Base-by-base conservation (phyloP, 2,797 vertebrate genomes). In the Dallia pectoralis region DNA sequence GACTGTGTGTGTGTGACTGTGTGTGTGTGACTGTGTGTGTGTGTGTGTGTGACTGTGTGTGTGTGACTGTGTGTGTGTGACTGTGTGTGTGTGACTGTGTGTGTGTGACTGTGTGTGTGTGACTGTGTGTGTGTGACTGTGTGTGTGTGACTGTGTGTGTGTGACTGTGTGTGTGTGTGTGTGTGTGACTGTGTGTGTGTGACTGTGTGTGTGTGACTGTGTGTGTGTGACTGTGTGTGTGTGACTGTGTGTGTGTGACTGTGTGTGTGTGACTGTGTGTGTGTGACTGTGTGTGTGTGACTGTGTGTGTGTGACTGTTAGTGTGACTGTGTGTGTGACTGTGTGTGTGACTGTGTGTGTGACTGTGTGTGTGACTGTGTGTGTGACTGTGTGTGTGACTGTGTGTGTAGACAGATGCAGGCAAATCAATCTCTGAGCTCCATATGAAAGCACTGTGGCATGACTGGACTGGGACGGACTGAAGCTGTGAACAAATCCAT, bases 401-500 rank as follows among this genome's bases (percentile, higher is more conserved):
- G 29, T 27, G 67, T 27, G 27, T 19, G 53, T n/a, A 61, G 61
- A 18, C 29, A 30, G 15, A 1, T 30, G 61, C 29, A 63, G 4
- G 61, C 14, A 63, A 5, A 63, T 63, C 29, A 30, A 63, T 32
- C 61, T 29, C 61, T 16, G 25, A 63, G 16, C 29, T 63, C 67
- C 74, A 79, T 51, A 79, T 84, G 81, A 69, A 82, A 25, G 78
- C 82, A 70, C 65, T 72, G 82, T 75, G 82, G 81, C 84, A 22
- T 81, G 81, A 87, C 87, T 40, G 0, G 48, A 44, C 19, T 19
- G 67, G 81, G 86, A 87, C 87, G 82, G 85, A 79, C 76, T 80
- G 81, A 72, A 71, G 80, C 66, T 70, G n/a, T n/a, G n/a, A n/a
- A n/a, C n/a, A n/a, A n/a, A n/a, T n/a, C n/a, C n/a, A n/a, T n/a